phyloP scores from a whole-genome alignment of 2,113 vertebrate species.

The Upupa epops region DNA sequence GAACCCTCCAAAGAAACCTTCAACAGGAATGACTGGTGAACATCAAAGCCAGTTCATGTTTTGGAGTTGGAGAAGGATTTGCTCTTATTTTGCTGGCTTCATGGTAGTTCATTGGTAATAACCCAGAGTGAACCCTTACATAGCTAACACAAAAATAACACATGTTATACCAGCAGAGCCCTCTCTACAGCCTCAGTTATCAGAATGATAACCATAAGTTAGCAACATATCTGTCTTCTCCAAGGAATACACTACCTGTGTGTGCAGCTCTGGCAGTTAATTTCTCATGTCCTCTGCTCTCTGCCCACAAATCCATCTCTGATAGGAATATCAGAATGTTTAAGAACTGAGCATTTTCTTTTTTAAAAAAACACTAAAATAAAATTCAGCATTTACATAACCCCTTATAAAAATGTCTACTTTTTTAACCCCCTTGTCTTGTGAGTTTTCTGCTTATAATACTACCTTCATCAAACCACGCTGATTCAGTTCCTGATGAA shows the following conservation, averaged over 20 bases:
- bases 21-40: accelerated
- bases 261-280: neutral
- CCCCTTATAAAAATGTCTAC: neutral
- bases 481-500: neutral
- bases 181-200: neutral
- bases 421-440: neutral
- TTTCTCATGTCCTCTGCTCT: neutral
- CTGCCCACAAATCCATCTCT: neutral
- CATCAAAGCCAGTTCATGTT: neutral
- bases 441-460: neutral
- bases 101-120: neutral
- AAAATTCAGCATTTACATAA: neutral
- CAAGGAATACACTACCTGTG: accelerated
- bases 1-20: neutral
- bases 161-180: neutral
- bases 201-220: neutral
- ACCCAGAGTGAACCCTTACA: neutral
- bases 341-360: neutral
- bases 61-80: neutral
- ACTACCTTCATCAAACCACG: neutral
- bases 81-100: neutral
- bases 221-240: neutral
- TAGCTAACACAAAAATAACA: neutral
- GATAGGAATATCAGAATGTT: neutral
- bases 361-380: neutral